Evolutionary conservation across 2,888 invertebrate genomes (phyloP).

Genomic region (Caenorhabditis sp.): DNA sequence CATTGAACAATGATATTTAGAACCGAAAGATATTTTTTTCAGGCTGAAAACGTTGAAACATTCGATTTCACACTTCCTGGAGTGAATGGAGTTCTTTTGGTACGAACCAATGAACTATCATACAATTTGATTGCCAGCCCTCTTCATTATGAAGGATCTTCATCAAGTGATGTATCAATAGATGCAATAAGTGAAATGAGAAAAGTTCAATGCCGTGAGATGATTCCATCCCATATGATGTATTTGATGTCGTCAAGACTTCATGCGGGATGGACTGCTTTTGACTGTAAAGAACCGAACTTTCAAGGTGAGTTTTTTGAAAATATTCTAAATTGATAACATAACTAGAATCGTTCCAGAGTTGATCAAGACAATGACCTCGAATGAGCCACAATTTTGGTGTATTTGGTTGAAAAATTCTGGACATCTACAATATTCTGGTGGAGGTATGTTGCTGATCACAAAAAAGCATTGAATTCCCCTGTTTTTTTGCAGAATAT

Average conservation of each 20-base stretch:
- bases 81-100: constrained; percentile 31
- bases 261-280: constrained; percentile 29
- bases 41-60: constrained; percentile 14
- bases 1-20: neutral
- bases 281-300: constrained; percentile 7
- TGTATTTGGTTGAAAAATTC: constrained; percentile 21
- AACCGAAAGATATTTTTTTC: constrained; percentile 2
- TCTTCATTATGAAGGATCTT: constrained; percentile 1
- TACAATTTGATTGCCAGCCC: constrained; percentile 3
- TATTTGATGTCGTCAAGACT: constrained; percentile 22
- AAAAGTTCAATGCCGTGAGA: constrained; percentile 29
- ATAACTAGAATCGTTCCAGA: constrained; percentile 6
- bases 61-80: constrained; percentile 36
- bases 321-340: too few species aligned
- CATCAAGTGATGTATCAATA: neutral
- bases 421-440: constrained; percentile 18
- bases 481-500: too few species aligned
- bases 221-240: constrained; percentile 33
- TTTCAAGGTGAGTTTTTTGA: constrained; percentile 4
- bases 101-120: neutral
- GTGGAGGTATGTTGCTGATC: constrained; percentile 5
- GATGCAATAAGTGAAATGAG: constrained; percentile 1
- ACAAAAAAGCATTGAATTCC: too few species aligned
- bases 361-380: constrained; percentile 14
- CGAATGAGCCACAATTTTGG: constrained; percentile 9